phyloP scores from a whole-genome alignment of 2,113 vertebrate genomes.

The Epinephelus cyanopodus region DNA sequence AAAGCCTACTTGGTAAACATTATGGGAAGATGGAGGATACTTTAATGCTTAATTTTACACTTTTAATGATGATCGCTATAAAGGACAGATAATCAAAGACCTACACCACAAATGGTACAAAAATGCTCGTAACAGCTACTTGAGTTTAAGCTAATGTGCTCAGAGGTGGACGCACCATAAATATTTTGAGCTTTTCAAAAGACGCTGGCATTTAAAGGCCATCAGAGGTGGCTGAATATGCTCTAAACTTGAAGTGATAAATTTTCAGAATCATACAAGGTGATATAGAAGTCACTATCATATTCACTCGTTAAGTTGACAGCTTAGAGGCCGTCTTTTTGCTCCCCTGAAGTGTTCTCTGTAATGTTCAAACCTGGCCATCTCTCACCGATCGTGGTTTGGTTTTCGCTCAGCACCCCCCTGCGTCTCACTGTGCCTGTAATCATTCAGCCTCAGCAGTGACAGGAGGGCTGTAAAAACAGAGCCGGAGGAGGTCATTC shows the following conservation, averaged over 20 bases:
- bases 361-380: not conserved
- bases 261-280: not conserved
- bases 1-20: too few relatives aligned
- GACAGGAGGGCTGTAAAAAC: constrained; percentile 65
- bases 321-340: not conserved
- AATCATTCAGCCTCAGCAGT: constrained; percentile 55
- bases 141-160: not conserved
- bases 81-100: not conserved
- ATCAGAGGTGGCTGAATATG: not conserved
- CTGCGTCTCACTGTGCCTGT: constrained; percentile 17
- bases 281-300: constrained; percentile 16
- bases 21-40: too few relatives aligned
- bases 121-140: not conserved
- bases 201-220: not conserved
- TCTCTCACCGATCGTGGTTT: constrained; percentile 22
- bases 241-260: not conserved
- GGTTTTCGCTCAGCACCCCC: constrained; percentile 7
- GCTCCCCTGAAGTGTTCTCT: constrained; percentile 4
- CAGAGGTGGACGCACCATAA: not conserved
- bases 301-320: constrained; percentile 10
- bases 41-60: too few relatives aligned
- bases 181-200: constrained; percentile 6
- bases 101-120: not conserved
- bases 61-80: not conserved
- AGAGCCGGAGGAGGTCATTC: constrained; percentile 61